These are phyloP conservation scores for Heliconius cydno DNA, from an alignment of 2,888 invertebrate species.

Conservation along the genomic window DNA sequence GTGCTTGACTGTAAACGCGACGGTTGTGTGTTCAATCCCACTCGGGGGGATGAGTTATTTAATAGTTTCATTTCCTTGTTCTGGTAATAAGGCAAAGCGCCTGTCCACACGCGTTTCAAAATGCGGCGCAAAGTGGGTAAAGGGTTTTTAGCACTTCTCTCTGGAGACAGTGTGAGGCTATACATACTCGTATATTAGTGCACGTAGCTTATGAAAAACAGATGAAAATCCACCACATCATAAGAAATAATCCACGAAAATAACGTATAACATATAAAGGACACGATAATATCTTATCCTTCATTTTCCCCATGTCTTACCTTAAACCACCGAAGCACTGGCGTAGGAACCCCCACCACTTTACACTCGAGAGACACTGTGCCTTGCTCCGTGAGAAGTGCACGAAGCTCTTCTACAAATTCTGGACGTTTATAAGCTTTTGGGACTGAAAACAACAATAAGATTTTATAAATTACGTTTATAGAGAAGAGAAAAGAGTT, in stretches of 20 bases:
- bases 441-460: constrained; percentile 83
- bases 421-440: constrained; percentile 95
- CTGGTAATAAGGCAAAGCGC: neutral
- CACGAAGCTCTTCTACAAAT: constrained; percentile 92
- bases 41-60: neutral
- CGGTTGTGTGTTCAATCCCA: neutral
- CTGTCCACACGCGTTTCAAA: neutral
- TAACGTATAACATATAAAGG: neutral
- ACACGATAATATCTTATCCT: neutral
- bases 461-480: constrained; percentile 3
- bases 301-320: constrained; percentile 50
- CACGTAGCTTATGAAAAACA: too few species aligned
- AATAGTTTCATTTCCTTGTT: neutral
- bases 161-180: too few species aligned
- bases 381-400: constrained; percentile 93
- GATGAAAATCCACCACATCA: too few species aligned
- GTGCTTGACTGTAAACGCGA: neutral
- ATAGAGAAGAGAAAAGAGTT: neutral
- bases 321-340: constrained; percentile 86
- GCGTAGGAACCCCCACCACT: constrained; percentile 95
- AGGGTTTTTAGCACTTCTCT: too few species aligned
- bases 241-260: neutral
- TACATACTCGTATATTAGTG: too few species aligned
- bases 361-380: constrained; percentile 96
- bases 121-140: neutral